Conservation (phyloP, 2,797 vertebrate genomes). For the Clarias laeviceps region DNA sequence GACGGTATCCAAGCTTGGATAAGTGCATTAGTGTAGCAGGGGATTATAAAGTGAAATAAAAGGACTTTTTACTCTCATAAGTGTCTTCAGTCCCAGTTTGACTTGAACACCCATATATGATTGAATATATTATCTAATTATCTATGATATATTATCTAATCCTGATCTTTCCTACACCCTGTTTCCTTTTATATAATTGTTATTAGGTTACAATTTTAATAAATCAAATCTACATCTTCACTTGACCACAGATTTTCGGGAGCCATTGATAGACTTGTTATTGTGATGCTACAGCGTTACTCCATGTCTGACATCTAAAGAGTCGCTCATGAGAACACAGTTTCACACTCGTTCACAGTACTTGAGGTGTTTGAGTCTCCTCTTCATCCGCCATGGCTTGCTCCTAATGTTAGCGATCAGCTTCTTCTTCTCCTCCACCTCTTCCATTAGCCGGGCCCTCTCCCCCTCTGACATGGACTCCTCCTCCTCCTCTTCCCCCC, state of each 20-base stretch:
- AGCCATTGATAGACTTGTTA: not conserved
- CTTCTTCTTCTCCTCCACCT: constrained; percentile 97
- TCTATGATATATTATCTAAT: no score
- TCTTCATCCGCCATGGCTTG: constrained; percentile 95
- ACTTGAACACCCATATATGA: not conserved
- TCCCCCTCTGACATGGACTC: constrained; percentile 92
- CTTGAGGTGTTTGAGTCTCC: constrained; percentile 85
- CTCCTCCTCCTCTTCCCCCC: constrained; percentile 71
- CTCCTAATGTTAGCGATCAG: constrained; percentile 89
- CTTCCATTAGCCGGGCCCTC: constrained; percentile 83
- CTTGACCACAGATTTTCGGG: not conserved
- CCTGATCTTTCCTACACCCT: not conserved
- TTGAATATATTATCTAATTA: no score
- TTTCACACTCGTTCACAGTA: constrained; percentile 61
- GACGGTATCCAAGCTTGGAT: no score
- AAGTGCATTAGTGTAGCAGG: no score
- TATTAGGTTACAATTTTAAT: no score
- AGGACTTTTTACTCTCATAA: no score
- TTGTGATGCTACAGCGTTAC: not conserved
- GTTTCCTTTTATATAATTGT: not conserved
- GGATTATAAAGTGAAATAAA: no score
- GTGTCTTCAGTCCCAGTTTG: no score
- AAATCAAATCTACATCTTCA: not conserved
- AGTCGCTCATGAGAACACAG: not conserved
- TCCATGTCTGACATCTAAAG: not conserved